A percentile compares a stretch with the other conserved stretches of the same genome.
phyloP scores from a whole-genome alignment of 2,113 vertebrate species.

The Cheilinus undulatus region DNA sequence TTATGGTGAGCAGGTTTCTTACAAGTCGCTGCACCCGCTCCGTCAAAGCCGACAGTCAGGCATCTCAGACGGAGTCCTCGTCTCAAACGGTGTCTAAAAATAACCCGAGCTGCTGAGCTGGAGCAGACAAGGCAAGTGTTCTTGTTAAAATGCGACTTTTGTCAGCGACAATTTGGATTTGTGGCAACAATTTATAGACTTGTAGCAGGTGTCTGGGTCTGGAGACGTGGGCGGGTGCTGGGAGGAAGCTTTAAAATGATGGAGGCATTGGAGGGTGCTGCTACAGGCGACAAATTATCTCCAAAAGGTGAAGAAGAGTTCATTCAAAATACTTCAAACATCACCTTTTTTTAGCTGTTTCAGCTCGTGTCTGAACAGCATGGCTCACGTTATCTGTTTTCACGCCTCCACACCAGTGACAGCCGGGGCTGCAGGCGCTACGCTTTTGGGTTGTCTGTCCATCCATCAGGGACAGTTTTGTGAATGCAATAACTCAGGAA shows the following conservation, averaged over 20 bases:
- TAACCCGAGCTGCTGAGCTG: conserved; percentile 6
- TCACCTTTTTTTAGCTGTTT: background rate
- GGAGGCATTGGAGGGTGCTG: background rate
- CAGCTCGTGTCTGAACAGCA: no score
- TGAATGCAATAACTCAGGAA: no score
- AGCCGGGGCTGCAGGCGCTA: no score
- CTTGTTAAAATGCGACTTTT: conserved; percentile 6
- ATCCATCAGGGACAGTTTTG: no score
- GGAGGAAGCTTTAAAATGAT: background rate
- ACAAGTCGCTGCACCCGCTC: conserved; percentile 2
- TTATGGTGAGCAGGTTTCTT: background rate
- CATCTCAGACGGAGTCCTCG: conserved; percentile 21
- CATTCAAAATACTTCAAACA: background rate
- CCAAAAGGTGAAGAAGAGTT: background rate
- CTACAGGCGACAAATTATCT: background rate
- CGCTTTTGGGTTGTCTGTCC: no score
- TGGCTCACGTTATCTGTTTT: no score
- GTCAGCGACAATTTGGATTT: background rate
- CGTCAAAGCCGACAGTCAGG: conserved; percentile 35
- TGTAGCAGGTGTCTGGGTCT: background rate
- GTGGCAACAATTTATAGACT: background rate
- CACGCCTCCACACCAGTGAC: no score
- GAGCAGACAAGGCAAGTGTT: conserved; percentile 7
- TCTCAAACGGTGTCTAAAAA: conserved; percentile 42
- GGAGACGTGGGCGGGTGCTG: background rate